Percentiles rank a stretch among this genome's conserved stretches.
These are phyloP conservation scores for Cebidichthys violaceus DNA, from an alignment of 2,113 vertebrate genomes.

Conservation along the genomic window DNA sequence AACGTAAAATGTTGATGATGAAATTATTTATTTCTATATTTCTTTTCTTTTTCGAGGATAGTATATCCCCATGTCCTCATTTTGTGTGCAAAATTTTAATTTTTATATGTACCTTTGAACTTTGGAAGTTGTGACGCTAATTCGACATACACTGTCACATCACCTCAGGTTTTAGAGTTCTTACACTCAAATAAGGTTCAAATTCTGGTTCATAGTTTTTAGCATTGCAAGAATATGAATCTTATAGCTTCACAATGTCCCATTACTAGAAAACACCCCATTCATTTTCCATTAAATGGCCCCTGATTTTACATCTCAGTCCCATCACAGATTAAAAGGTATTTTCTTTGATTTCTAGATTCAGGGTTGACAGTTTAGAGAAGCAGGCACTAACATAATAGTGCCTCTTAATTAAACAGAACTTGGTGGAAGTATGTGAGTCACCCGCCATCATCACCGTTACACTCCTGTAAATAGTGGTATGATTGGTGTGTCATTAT, in stretches of 20 bases:
- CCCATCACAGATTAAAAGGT: neutral
- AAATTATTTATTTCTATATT: neutral
- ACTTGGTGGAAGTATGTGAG: neutral
- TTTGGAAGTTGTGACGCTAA: neutral
- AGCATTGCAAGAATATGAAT: slow-evolving; percentile 3
- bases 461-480: slow-evolving; percentile 5
- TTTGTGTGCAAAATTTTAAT: neutral
- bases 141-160: neutral
- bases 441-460: slow-evolving; percentile 1
- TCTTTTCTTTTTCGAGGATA: neutral
- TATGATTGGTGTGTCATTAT: slow-evolving; percentile 41
- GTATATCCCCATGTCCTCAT: neutral
- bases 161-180: neutral
- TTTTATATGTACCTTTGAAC: neutral
- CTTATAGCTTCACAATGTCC: neutral
- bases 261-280: neutral
- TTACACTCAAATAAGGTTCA: neutral
- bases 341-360: neutral
- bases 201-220: neutral
- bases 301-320: neutral
- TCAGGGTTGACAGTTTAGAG: neutral
- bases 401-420: neutral
- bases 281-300: neutral
- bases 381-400: neutral
- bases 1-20: neutral